These are phyloP conservation scores for Leucoraja ocellata DNA, from an alignment of 2,797 vertebrate species.

Conservation along the genomic window DNA sequence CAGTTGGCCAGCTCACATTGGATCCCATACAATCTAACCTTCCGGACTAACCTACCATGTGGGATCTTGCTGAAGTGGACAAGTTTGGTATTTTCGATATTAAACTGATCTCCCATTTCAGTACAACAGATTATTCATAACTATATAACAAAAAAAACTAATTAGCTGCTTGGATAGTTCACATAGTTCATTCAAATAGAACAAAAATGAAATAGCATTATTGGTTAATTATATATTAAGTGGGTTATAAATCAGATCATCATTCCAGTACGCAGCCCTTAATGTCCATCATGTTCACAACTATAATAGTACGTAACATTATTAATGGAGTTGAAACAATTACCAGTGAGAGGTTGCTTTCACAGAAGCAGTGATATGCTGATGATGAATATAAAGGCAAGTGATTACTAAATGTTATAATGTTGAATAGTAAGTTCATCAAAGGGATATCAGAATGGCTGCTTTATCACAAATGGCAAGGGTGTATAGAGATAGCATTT, in stretches of 20 bases:
- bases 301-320: neutral
- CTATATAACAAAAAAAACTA: neutral
- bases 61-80: too few species aligned
- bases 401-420: too few species aligned
- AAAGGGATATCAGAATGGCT: neutral
- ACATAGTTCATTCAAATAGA: neutral
- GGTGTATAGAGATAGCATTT: neutral
- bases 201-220: neutral
- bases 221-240: neutral
- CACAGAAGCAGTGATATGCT: neutral
- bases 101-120: neutral
- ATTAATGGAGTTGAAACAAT: neutral
- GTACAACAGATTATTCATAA: neutral
- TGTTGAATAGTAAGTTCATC: neutral
- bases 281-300: neutral
- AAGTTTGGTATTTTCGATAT: too few species aligned
- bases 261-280: neutral
- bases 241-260: neutral
- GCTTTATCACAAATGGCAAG: neutral
- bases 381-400: neutral
- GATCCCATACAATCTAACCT: too few species aligned
- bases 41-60: too few species aligned
- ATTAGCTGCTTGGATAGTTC: neutral
- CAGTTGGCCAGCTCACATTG: too few species aligned
- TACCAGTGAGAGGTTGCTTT: neutral